Conservation (phyloP, 2,797 vertebrate species). For the Emys orbicularis region DNA sequence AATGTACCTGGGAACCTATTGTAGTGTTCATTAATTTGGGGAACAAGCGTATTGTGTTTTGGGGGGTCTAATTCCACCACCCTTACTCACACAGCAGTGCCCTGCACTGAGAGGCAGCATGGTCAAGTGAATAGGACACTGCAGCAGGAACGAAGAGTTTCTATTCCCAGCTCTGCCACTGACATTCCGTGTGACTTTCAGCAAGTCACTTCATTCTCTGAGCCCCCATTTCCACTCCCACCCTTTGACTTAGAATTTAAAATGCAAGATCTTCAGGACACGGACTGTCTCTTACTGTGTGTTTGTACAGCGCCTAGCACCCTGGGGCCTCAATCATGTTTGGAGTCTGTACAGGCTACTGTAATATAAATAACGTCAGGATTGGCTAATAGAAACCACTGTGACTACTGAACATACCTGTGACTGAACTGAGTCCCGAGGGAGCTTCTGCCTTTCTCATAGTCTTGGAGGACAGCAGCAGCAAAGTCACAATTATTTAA, state of each 20-base stretch:
- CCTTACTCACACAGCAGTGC: neutral
- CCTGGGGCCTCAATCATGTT: fast-evolving
- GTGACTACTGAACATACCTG: fast-evolving
- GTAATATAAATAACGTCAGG: neutral
- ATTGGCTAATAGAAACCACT: neutral
- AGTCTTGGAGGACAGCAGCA: neutral
- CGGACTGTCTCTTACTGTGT: neutral
- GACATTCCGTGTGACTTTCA: neutral
- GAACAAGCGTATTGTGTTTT: fast-evolving
- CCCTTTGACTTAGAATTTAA: neutral
- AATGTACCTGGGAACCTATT: neutral
- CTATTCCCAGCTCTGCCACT: neutral
- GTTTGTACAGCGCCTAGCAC: neutral
- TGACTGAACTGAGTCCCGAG: neutral
- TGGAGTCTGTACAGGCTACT: neutral
- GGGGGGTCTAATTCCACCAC: neutral
- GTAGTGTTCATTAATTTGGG: neutral
- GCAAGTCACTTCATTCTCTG: neutral
- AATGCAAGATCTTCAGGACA: neutral
- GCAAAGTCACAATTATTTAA: conserved; percentile 27
- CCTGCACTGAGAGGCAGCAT: neutral
- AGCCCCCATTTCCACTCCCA: neutral
- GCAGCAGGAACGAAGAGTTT: neutral
- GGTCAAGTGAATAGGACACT: fast-evolving
- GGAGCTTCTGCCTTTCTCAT: neutral